Percentiles rank a stretch among this genome's conserved stretches.
These are phyloP conservation scores for Drymodes brunneopygia DNA, from an alignment of 2,113 vertebrate species.

Conservation along the genomic window DNA sequence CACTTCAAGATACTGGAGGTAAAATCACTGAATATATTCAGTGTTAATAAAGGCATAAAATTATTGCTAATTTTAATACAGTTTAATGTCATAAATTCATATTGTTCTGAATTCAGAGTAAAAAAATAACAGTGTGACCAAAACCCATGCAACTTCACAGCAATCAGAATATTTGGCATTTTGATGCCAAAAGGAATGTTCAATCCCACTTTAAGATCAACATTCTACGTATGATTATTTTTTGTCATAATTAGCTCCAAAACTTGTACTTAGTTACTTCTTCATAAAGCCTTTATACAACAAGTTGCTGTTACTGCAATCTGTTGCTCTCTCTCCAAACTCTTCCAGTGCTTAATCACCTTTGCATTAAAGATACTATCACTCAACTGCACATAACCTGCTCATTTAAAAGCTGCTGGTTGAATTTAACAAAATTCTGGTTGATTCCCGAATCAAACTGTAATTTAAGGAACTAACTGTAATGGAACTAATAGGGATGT, in stretches of 20 bases:
- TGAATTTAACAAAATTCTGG: neutral
- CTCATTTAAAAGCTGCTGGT: neutral
- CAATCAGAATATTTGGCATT: neutral
- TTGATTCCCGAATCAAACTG: neutral
- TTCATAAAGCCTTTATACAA: neutral
- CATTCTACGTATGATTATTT: neutral
- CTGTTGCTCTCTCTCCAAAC: neutral
- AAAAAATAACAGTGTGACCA: neutral
- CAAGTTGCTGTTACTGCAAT: neutral
- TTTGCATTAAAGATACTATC: neutral
- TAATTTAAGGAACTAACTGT: neutral
- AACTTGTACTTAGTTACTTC: neutral
- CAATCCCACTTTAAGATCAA: neutral
- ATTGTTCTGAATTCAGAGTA: neutral
- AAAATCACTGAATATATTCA: neutral
- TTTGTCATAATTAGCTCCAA: neutral
- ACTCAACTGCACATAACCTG: fast-evolving
- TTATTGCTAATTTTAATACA: neutral
- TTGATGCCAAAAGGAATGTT: neutral
- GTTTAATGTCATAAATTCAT: neutral
- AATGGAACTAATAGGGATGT: neutral
- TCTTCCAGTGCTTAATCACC: neutral
- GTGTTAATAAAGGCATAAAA: neutral
- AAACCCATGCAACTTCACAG: neutral
- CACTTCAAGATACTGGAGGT: neutral